Evolutionary conservation across 2,888 invertebrate genomes (phyloP), one percentile per base, ranked within the genome.

Genomic region (Hesperia comma): DNA sequence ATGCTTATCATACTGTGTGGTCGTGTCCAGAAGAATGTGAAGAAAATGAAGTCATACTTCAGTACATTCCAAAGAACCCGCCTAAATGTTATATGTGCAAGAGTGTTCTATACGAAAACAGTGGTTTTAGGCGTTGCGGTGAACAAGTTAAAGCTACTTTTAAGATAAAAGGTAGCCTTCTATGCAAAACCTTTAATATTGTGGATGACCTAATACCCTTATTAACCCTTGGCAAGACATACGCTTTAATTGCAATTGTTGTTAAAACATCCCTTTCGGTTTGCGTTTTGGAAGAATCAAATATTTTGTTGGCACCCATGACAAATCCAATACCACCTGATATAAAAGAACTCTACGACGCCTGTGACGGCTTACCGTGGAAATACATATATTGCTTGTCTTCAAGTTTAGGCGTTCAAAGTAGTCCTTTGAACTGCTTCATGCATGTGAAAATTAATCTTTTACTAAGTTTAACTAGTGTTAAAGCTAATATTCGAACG

Each of bases 21-120:
- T 85, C 86, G 0, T 92, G 92, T 67, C 89, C 88, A n/a, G 92
- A 92, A 75, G 85, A 90, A 69, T 92, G 92, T 70, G 90, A 91
- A 70, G 84, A 83, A 2, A 91, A 80, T 68, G 90, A 92, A 76
- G 80, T 88, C 6, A 84, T 92, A 63, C 69, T 89, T 58, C 84
- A 79, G 10, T 84, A 79, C 67, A 87, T 90, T 70, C 91, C 92
- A 1, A 89, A 90, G 78, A 68, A 72, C 3, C 81, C 87, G 1
- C 92, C 87, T 0, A 90, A 82, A 79, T 92, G 92, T 70, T 78
- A 75, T 56, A 70, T 83, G 26, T 92, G 92, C 66, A 86, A 72
- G 75, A 88, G 83, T 68, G 72, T 80, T 43, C 78, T 89, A 0
- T 90, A 83, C 68, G 92, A 92, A 81, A 92, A 91, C 69, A 85